Percentiles rank a stretch among this genome's conserved stretches.
Evolutionary conservation across 2,888 invertebrate genomes (phyloP).

Genomic region (Zygogramma bicolorata): DNA sequence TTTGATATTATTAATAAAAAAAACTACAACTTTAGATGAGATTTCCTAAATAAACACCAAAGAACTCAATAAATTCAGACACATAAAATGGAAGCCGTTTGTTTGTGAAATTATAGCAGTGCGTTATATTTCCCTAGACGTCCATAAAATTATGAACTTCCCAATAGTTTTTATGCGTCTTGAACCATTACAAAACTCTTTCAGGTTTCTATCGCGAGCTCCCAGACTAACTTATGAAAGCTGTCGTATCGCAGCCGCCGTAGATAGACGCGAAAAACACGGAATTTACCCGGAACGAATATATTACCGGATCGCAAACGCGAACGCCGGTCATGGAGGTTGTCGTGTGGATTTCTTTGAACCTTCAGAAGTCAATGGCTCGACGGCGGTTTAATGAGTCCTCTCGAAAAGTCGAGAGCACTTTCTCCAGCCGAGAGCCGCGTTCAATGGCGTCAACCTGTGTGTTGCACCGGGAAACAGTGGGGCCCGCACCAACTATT

Average conservation of each 20-base stretch:
- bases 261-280: slow-evolving; percentile 15
- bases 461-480: slow-evolving; percentile 10
- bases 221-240: slow-evolving; percentile 16
- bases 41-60: too few species aligned
- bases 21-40: too few species aligned
- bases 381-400: slow-evolving; percentile 56
- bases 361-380: slow-evolving; percentile 60
- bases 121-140: too few species aligned
- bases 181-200: too few species aligned
- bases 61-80: too few species aligned
- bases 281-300: slow-evolving; percentile 32
- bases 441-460: slow-evolving; percentile 54
- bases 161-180: too few species aligned
- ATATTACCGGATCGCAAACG: slow-evolving; percentile 27
- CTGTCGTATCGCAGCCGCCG: slow-evolving; percentile 2
- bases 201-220: too few species aligned
- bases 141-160: too few species aligned
- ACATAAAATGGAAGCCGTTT: too few species aligned
- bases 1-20: too few species aligned
- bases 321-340: slow-evolving; percentile 16
- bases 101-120: too few species aligned
- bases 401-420: slow-evolving; percentile 63
- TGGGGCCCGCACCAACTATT: slow-evolving; percentile 19
- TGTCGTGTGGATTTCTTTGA: slow-evolving; percentile 46
- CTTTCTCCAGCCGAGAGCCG: slow-evolving; percentile 58